Evolutionary conservation across 1,140 invertebrate genomes (phyloP).

Genomic region (Ceratitis capitata): DNA sequence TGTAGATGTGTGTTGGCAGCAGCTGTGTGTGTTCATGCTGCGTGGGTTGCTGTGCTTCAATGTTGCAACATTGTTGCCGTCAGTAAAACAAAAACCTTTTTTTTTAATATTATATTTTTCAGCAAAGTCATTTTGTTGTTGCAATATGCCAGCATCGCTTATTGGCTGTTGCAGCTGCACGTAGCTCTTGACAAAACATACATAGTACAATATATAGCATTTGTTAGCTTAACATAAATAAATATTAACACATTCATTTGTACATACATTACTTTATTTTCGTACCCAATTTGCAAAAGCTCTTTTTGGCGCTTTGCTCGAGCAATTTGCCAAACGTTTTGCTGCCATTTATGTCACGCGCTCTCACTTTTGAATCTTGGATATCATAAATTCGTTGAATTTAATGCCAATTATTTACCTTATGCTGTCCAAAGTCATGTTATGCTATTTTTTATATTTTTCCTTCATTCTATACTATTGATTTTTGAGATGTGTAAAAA

Average conservation of each 20-base stretch:
- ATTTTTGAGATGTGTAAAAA: not conserved
- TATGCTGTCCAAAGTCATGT: not conserved
- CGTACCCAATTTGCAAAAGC: not conserved
- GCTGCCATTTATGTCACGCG: not conserved
- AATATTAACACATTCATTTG: not conserved
- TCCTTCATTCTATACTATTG: not conserved
- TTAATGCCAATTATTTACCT: constrained; percentile 12
- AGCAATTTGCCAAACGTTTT: constrained; percentile 33
- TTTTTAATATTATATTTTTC: not conserved
- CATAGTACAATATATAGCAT: not conserved
- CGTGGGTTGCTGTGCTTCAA: constrained; percentile 23
- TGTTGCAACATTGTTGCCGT: not conserved
- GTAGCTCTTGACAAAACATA: not conserved
- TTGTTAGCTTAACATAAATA: not conserved
- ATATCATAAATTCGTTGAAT: constrained; percentile 25
- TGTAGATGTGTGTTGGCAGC: not conserved
- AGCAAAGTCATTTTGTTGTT: not conserved
- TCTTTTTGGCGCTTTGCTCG: not conserved
- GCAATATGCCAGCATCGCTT: not conserved
- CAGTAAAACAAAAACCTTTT: not conserved
- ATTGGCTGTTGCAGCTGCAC: constrained; percentile 1
- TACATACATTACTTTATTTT: not conserved
- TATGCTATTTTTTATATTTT: not conserved
- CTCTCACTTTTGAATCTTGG: not conserved
- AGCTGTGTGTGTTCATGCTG: not conserved